These are phyloP conservation scores for Crotophaga sulcirostris DNA, from an alignment of 2,113 vertebrate species.

Conservation along the genomic window DNA sequence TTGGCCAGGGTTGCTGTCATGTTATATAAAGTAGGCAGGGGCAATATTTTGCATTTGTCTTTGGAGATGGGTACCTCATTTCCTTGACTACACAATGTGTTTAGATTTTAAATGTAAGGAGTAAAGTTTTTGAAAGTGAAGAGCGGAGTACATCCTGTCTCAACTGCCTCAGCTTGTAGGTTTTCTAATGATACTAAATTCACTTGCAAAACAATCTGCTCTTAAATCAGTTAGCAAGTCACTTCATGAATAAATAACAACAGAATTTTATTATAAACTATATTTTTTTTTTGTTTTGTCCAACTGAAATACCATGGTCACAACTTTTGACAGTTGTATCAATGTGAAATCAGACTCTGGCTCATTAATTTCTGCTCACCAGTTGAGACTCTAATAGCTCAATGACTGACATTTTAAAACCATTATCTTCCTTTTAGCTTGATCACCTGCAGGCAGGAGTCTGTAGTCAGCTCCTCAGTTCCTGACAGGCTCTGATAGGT, in stretches of 20 bases:
- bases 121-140: neutral
- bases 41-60: neutral
- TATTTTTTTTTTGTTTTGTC: neutral
- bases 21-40: neutral
- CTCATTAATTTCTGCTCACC: slow-evolving; percentile 7
- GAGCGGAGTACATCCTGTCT: neutral
- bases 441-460: neutral
- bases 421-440: neutral
- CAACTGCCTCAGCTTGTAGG: neutral
- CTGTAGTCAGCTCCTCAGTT: neutral
- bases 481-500: neutral
- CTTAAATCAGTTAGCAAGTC: neutral
- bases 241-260: neutral
- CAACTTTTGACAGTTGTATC: neutral
- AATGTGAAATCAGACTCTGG: neutral
- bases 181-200: neutral
- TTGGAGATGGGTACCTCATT: neutral
- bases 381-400: neutral
- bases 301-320: neutral
- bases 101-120: neutral
- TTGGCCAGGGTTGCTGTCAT: neutral
- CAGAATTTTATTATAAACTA: neutral
- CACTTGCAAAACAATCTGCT: neutral
- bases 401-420: neutral
- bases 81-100: neutral